Base-by-base conservation (phyloP, 1,140 invertebrate species). In the Cecropterus lyciades region DNA sequence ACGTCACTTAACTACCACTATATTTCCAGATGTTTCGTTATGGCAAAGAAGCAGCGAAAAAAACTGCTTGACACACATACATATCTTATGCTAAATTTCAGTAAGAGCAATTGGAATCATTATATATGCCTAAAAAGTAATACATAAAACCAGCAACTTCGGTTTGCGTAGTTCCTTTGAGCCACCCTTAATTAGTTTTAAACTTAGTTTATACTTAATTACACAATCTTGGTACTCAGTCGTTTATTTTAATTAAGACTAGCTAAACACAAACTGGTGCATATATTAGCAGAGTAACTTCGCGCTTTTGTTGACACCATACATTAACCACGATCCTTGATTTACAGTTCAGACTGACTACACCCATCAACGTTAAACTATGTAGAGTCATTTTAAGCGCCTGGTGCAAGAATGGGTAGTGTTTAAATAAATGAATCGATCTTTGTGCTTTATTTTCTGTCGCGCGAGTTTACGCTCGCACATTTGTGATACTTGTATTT, bases 191-290 rank as follows among this genome's bases (percentile, higher is more conserved):
- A 62, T 62, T 62, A 51, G 46, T 62, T 51, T 51, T 20, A 10
- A 62, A 62, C 30, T 62, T 51, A 62, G 48, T 51, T 17, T 40
- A 51, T 49, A 51, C 59, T 62, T 62, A 37, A 62, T 62, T 62
- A 37, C 46, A 27, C 13, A 24, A 62, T 62, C 46, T 37, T 15
- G 46, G 27, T 40, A n/a, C 59, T 51, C 10, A 30, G 45, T 51
- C 33, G 59, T 62, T 62, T 62, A 49, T 62, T 62, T 62, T 51
- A 40, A 62, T 62, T 27, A 62, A 48, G 30, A 37, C 27, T 49
- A 51, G 48, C 57, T 62, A 40, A 62, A 62, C 52, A 55, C 16
- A 40, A 30, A 55, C 33, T 55, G 33, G 33, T 37, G 52, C 52
- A 55, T 43, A 14, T 43, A 43, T 43, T 43, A 43, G 37, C 37